Conservation (phyloP, 2,888 invertebrate species). For the Cordilura impudica region DNA sequence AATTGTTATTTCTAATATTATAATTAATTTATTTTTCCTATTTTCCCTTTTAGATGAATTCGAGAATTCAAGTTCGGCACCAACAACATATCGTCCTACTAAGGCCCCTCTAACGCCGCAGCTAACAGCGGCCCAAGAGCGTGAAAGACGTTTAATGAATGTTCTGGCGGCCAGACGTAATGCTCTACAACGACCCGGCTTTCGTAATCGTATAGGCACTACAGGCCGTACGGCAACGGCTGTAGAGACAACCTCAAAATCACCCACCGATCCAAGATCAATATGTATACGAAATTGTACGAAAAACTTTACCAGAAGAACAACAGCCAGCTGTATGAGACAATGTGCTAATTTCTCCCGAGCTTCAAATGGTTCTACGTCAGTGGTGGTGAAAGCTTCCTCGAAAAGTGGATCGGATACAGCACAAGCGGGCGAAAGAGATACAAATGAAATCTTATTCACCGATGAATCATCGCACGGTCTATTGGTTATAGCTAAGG, state of each 20-base stretch:
- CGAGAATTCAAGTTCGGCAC: conserved; percentile 63
- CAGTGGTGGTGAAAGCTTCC: conserved; percentile 53
- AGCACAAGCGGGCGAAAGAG: conserved; percentile 69
- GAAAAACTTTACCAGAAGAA: conserved; percentile 77
- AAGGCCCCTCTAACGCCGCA: conserved; percentile 68
- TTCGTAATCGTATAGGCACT: conserved; percentile 77
- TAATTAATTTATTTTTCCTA: not conserved
- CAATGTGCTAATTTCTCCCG: conserved; percentile 75
- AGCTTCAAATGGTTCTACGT: conserved; percentile 52
- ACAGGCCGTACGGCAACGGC: conserved; percentile 71
- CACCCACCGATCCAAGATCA: conserved; percentile 74
- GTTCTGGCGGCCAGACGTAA: conserved; percentile 82
- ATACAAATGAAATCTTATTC: conserved; percentile 77
- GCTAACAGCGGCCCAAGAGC: conserved; percentile 74
- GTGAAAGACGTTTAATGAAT: conserved; percentile 81
- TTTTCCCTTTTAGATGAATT: conserved; percentile 66
- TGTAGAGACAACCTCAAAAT: conserved; percentile 73
- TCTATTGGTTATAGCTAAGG: conserved; percentile 76
- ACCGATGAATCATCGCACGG: conserved; percentile 78
- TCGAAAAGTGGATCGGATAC: conserved; percentile 59
- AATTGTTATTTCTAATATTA: too few species aligned
- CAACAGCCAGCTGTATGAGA: conserved; percentile 77
- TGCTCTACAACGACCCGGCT: conserved; percentile 80
- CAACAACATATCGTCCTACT: conserved; percentile 72
- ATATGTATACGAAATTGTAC: conserved; percentile 77